Evolutionary conservation across 2,113 vertebrate genomes (phyloP).

Genomic region (Myotis brandtii): DNA sequence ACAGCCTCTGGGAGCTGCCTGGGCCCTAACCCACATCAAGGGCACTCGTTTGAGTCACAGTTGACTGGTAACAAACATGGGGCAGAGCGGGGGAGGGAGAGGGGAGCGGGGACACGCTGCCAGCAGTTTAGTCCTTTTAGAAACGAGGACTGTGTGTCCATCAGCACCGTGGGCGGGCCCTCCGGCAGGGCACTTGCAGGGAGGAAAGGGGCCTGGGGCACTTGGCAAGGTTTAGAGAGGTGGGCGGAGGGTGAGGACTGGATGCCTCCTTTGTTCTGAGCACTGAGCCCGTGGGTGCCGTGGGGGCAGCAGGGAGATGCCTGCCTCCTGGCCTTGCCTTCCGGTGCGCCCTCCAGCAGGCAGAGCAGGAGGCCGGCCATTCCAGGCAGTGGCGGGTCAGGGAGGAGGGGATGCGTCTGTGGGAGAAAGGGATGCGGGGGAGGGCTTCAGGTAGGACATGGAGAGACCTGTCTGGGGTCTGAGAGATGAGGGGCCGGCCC

Average conservation of each 20-base stretch:
- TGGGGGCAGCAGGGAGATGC: background rate
- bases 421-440: background rate
- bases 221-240: background rate
- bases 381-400: background rate
- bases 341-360: background rate
- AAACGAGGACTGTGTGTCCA: background rate
- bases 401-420: background rate
- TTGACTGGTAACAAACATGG: background rate
- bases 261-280: background rate
- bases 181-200: background rate
- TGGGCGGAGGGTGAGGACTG: background rate
- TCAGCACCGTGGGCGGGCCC: background rate
- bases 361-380: background rate
- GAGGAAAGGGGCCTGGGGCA: background rate
- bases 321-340: background rate
- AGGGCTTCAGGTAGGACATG: background rate
- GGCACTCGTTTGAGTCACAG: background rate
- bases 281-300: no score
- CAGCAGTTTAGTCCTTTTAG: background rate
- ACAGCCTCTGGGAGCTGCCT: background rate
- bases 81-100: fast-evolving
- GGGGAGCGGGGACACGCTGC: background rate
- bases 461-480: background rate
- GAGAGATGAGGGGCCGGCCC: background rate
- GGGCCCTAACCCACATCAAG: background rate